A percentile compares a stretch with the other conserved stretches of the same genome.
These are phyloP conservation scores for Phrynocephalus guinanensis DNA, from an alignment of 2,797 vertebrate species.

Conservation along the genomic window DNA sequence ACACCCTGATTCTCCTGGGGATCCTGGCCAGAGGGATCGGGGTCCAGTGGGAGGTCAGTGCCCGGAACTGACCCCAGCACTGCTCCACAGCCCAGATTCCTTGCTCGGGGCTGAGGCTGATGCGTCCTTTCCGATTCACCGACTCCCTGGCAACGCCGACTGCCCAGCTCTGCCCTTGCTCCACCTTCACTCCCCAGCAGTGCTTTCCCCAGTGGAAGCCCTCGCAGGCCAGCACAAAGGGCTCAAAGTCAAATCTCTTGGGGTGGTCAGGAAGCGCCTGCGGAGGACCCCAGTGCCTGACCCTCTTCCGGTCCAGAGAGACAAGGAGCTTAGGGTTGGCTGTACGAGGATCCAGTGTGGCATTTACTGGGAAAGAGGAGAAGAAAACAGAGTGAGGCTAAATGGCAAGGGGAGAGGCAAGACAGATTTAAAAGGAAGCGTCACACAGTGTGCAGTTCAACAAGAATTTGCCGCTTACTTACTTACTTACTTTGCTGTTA, in stretches of 20 bases:
- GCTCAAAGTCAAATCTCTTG: conserved; percentile 83
- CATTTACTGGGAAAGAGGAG: conserved; percentile 72
- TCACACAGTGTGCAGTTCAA: no score
- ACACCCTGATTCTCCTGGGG: conserved; percentile 12
- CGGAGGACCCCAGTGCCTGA: conserved; percentile 79
- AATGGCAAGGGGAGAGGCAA: no score
- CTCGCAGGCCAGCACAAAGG: conserved; percentile 81
- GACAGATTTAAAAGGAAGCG: not conserved
- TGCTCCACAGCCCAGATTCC: conserved; percentile 70
- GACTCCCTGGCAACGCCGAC: conserved; percentile 82
- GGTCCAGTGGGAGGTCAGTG: conserved; percentile 76
- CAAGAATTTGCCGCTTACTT: no score
- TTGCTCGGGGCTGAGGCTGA: conserved; percentile 50
- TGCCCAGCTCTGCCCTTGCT: conserved; percentile 86
- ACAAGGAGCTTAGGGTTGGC: conserved; percentile 87
- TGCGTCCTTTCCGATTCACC: conserved; percentile 83
- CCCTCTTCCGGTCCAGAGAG: conserved; percentile 80
- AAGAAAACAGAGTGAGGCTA: not conserved
- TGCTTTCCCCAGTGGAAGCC: conserved; percentile 80
- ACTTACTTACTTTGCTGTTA: no score
- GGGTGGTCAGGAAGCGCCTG: conserved; percentile 81
- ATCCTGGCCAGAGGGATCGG: conserved; percentile 65
- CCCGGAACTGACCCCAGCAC: conserved; percentile 75
- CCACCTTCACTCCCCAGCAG: conserved; percentile 88
- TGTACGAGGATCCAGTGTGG: conserved; percentile 83